phyloP scores from a whole-genome alignment of 2,113 vertebrate genomes.

The Acinonyx jubatus region DNA sequence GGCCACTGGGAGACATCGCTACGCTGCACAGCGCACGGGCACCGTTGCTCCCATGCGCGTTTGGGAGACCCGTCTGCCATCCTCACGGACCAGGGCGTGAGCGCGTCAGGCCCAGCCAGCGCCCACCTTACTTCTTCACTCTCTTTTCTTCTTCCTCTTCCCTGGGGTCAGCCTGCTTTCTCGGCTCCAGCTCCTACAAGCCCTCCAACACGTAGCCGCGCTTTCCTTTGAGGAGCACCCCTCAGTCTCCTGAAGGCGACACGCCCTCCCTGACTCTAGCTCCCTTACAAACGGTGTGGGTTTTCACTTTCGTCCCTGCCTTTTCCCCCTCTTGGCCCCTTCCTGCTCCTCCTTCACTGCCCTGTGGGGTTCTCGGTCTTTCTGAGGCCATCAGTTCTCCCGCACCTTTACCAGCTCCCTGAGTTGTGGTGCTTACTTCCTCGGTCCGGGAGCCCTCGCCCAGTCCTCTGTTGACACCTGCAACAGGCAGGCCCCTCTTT shows the following conservation, averaged over 20 bases:
- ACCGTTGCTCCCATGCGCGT: accelerated
- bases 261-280: background rate
- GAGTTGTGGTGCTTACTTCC: background rate
- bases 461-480: background rate
- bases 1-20: no score
- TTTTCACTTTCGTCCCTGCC: background rate
- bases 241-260: background rate
- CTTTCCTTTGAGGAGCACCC: background rate
- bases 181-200: no score
- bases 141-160: background rate
- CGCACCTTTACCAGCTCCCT: no score
- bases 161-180: background rate
- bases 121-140: background rate
- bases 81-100: background rate
- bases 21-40: no score
- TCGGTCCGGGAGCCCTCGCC: background rate
- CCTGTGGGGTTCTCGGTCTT: background rate
- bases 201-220: no score
- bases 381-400: background rate
- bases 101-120: no score
- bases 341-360: background rate
- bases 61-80: no score
- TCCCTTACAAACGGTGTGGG: no score
- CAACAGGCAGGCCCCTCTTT: background rate
- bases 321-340: background rate